Evolutionary conservation across 1,140 invertebrate genomes (phyloP).

Genomic region (Lepidotrigona ventralis): DNA sequence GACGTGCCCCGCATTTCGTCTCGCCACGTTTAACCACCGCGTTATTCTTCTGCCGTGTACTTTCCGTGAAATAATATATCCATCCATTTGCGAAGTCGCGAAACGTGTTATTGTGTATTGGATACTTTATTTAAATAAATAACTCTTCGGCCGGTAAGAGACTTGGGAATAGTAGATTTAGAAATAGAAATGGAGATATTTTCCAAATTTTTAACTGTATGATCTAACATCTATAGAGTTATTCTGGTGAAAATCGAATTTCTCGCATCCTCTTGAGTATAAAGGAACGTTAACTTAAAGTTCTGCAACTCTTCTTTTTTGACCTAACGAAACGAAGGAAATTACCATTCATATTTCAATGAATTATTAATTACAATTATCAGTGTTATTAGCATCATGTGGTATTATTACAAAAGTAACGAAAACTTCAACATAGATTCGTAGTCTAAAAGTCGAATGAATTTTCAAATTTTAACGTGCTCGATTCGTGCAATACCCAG

Average conservation of each 20-base stretch:
- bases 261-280: not conserved
- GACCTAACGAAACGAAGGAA: not conserved
- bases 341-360: not conserved
- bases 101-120: not conserved
- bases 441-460: too few relatives aligned
- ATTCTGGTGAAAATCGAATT: too few relatives aligned
- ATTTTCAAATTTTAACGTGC: not conserved
- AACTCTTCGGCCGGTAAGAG: too few relatives aligned
- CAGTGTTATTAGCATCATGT: too few relatives aligned
- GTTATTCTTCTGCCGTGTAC: not conserved
- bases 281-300: too few relatives aligned
- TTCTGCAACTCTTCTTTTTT: too few relatives aligned
- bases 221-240: not conserved
- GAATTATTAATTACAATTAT: not conserved
- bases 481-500: not conserved
- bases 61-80: not conserved
- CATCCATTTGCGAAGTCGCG: not conserved
- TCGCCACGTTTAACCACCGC: not conserved
- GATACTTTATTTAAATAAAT: too few relatives aligned
- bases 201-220: not conserved
- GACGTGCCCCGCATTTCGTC: conserved; percentile 40
- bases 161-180: too few relatives aligned
- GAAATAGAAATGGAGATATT: too few relatives aligned
- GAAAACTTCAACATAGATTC: too few relatives aligned
- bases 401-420: too few relatives aligned